Percentiles rank a stretch among this genome's conserved stretches.
Conservation (phyloP, 2,113 vertebrate species). For the Nibea coibor region DNA sequence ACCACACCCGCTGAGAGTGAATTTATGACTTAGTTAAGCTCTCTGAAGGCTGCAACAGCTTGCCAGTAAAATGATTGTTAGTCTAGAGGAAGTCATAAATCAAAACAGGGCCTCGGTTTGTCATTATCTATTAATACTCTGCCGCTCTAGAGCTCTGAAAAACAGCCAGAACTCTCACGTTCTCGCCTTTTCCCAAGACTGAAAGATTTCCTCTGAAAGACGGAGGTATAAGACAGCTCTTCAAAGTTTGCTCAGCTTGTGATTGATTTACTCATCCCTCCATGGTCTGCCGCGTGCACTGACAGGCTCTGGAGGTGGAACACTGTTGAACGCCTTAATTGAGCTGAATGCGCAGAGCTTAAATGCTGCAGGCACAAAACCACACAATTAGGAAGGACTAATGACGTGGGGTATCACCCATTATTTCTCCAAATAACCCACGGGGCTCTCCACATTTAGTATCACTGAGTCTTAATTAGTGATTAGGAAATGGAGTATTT, state of each 20-base stretch:
- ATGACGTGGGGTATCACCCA: slow-evolving; percentile 67
- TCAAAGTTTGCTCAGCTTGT: slow-evolving; percentile 65
- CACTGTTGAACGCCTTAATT: slow-evolving; percentile 68
- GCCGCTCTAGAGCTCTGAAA: slow-evolving; percentile 48
- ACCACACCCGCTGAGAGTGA: slow-evolving; percentile 42
- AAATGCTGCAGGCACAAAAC: slow-evolving; percentile 69
- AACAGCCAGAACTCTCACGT: slow-evolving; percentile 42
- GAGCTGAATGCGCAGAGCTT: slow-evolving; percentile 61
- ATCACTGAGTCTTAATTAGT: slow-evolving; percentile 67
- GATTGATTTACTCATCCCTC: slow-evolving; percentile 77
- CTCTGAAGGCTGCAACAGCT: slow-evolving; percentile 68
- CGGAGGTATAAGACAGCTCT: slow-evolving; percentile 54
- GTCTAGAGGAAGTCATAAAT: slow-evolving; percentile 79
- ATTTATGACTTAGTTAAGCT: slow-evolving; percentile 79
- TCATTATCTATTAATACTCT: slow-evolving; percentile 79
- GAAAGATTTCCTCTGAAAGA: slow-evolving; percentile 59
- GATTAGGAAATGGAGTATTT: slow-evolving; percentile 55
- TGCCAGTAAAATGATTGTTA: slow-evolving; percentile 79
- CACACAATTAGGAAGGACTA: slow-evolving; percentile 75
- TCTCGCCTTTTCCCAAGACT: slow-evolving; percentile 46
- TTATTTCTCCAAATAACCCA: slow-evolving; percentile 78
- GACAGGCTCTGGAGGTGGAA: slow-evolving; percentile 66
- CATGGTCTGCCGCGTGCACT: slow-evolving; percentile 58
- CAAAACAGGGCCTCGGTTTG: slow-evolving; percentile 68
- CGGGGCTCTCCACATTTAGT: slow-evolving; percentile 63